Conservation (phyloP, 2,888 invertebrate genomes). For the Drosophila testacea region DNA sequence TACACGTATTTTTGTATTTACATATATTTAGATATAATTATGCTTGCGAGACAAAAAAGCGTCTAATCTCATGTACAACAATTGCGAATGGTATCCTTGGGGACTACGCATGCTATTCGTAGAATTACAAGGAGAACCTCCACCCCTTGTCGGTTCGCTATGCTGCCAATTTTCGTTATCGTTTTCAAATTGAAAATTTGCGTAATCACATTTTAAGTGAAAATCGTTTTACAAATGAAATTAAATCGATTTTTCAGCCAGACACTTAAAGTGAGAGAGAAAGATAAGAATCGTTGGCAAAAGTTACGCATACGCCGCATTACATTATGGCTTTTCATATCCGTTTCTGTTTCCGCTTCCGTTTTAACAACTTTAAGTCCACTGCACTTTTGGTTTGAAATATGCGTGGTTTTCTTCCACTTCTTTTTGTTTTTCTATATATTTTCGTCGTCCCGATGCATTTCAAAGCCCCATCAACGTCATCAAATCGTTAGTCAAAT, state of each 20-base stretch:
- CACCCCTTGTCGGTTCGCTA: conserved; percentile 1
- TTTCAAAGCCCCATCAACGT: conserved; percentile 72
- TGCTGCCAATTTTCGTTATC: conserved; percentile 74
- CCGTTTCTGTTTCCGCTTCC: conserved; percentile 40
- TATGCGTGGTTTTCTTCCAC: conserved; percentile 33
- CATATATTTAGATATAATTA: conserved; percentile 28
- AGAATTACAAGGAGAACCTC: not conserved
- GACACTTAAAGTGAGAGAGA: conserved; percentile 47
- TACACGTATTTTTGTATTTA: not conserved
- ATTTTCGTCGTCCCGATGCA: conserved; percentile 36
- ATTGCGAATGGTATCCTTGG: conserved; percentile 50
- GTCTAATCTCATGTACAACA: conserved; percentile 44
- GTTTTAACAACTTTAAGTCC: conserved; percentile 53
- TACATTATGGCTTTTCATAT: conserved; percentile 70
- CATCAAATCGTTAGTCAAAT: conserved; percentile 79
- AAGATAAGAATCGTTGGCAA: conserved; percentile 39
- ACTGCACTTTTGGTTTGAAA: conserved; percentile 49
- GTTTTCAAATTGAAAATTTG: conserved; percentile 82
- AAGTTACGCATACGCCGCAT: conserved; percentile 53
- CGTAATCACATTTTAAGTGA: conserved; percentile 83
- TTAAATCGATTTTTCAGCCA: conserved; percentile 72
- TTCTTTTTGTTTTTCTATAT: not conserved
- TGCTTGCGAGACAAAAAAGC: conserved; percentile 50
- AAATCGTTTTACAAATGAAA: conserved; percentile 78
- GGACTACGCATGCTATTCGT: conserved; percentile 32